phyloP scores from a whole-genome alignment of 2,797 vertebrate species.

The Dryobates pubescens region DNA sequence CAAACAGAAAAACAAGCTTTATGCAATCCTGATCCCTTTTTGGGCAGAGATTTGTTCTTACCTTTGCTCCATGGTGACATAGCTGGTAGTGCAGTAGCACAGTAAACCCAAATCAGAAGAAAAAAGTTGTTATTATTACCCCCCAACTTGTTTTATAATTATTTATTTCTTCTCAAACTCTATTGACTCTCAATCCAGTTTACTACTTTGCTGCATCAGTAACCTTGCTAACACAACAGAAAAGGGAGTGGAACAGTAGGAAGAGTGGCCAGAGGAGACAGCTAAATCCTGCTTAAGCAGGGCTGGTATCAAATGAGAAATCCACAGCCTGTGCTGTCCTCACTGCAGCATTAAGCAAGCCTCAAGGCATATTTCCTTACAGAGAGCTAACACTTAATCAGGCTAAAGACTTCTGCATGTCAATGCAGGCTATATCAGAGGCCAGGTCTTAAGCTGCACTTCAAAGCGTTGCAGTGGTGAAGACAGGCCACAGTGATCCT shows the following conservation, averaged over 20 bases:
- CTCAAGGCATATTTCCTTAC: not conserved
- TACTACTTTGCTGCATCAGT: not conserved
- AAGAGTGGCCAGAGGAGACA: not conserved
- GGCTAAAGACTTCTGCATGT: not conserved
- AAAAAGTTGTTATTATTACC: not conserved
- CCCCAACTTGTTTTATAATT: not conserved
- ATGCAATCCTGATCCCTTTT: accelerated
- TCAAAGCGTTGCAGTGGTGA: accelerated
- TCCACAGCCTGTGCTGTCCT: not conserved
- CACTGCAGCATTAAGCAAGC: not conserved
- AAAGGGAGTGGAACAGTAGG: not conserved
- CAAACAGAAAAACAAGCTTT: not conserved
- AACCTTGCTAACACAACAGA: not conserved
- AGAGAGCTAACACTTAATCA: conserved; percentile 10
- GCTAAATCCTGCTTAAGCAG: conserved; percentile 34
- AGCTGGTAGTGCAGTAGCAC: not conserved
- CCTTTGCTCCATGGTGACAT: not conserved
- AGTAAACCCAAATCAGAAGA: not conserved
- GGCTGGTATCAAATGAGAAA: not conserved
- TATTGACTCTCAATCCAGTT: not conserved
- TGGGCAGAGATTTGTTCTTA: not conserved
- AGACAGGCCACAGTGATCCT: not conserved
- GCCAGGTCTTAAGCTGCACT: not conserved
- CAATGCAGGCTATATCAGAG: not conserved
- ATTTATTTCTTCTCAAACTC: not conserved